These are phyloP conservation scores for Cryptoblepharus egeriae DNA, from an alignment of 2,797 vertebrate genomes.

Conservation along the genomic window DNA sequence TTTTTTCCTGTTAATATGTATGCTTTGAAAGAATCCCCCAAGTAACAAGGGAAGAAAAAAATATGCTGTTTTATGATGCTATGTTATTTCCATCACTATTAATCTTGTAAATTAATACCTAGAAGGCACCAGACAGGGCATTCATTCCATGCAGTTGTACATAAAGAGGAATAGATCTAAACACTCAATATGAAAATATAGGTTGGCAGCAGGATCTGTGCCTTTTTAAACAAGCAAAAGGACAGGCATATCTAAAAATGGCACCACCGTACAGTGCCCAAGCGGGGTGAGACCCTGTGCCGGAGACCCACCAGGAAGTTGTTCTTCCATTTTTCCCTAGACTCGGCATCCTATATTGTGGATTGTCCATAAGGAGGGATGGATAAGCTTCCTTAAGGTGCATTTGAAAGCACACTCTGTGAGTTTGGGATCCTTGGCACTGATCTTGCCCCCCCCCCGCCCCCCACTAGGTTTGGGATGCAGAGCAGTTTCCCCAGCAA, in stretches of 20 bases:
- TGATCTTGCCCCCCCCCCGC: too few species aligned
- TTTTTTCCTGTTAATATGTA: background rate
- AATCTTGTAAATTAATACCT: conserved; percentile 36
- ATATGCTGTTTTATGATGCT: conserved; percentile 8
- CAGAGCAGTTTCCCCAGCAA: background rate
- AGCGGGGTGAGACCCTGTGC: conserved; percentile 51
- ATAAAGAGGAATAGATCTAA: conserved; percentile 28
- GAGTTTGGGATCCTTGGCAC: background rate
- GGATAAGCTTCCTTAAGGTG: background rate
- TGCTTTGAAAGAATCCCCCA: conserved; percentile 4
- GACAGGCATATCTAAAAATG: background rate
- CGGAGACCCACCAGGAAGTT: conserved; percentile 41
- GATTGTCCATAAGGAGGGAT: background rate
- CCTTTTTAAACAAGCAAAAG: background rate
- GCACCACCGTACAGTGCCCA: conserved; percentile 1
- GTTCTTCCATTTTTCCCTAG: conserved; percentile 24
- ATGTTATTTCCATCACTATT: conserved; percentile 29
- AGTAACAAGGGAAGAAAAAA: conserved; percentile 25
- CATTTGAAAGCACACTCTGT: background rate
- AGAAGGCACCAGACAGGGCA: conserved; percentile 37
- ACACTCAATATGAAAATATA: background rate
- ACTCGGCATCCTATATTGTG: background rate
- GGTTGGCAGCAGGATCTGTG: background rate
- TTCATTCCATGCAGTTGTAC: conserved; percentile 16
- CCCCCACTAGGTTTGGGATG: too few species aligned